Conservation (phyloP, 2,888 invertebrate species). For the Xylota segnis region DNA sequence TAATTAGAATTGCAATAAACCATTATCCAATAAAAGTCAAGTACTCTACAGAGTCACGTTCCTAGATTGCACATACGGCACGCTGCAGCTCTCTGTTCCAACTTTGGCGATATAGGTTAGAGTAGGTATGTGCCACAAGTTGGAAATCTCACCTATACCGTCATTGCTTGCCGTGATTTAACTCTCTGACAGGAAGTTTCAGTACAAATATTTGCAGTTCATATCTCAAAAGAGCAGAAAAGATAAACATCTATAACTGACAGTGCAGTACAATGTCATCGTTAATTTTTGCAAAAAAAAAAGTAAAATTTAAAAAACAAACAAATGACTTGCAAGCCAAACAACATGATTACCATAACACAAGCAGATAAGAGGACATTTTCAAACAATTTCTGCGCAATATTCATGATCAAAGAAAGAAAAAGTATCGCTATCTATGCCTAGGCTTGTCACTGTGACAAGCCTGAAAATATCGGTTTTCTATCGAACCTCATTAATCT, state of each 20-base stretch:
- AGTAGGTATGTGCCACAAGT: neutral
- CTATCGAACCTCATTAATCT: slow-evolving; percentile 24
- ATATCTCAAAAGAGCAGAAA: slow-evolving; percentile 11
- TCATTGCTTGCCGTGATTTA: neutral
- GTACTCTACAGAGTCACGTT: neutral
- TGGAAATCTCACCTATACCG: neutral
- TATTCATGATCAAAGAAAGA: neutral
- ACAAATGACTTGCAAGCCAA: slow-evolving; percentile 19
- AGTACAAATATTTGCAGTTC: slow-evolving; percentile 19
- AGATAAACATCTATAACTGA: neutral
- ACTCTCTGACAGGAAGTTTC: slow-evolving; percentile 1
- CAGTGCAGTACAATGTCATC: slow-evolving; percentile 3
- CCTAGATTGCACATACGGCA: neutral
- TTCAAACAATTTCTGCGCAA: slow-evolving; percentile 1
- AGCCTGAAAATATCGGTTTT: slow-evolving; percentile 8
- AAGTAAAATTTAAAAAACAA: neutral
- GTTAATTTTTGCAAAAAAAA: slow-evolving; percentile 4
- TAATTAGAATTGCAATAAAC: neutral
- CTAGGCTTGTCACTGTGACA: neutral
- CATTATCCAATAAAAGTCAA: neutral
- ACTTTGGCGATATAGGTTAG: neutral
- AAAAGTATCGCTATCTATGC: neutral
- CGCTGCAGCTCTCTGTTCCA: neutral
- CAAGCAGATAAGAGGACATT: neutral
- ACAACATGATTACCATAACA: slow-evolving; percentile 16